Evolutionary conservation across 2,888 invertebrate species (phyloP).

Genomic region (Hydropsyche betteni): DNA sequence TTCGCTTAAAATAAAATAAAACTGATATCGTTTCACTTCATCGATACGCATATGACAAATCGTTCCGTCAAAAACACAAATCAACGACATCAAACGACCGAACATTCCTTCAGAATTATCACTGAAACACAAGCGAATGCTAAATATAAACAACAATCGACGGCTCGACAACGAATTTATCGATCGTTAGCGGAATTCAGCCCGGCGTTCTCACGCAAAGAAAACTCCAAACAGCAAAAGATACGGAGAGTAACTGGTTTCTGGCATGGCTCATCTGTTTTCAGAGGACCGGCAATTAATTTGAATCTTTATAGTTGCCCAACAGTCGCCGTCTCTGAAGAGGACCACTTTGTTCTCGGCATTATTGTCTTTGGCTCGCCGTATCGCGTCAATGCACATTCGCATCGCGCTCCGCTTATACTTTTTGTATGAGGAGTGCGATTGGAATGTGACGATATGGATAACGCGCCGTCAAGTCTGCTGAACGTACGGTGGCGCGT

Average conservation of each 20-base stretch:
- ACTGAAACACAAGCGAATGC: too few relatives aligned
- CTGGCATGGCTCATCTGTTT: constrained; percentile 43
- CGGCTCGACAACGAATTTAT: too few relatives aligned
- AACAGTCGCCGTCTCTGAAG: constrained; percentile 16
- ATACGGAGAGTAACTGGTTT: constrained; percentile 37
- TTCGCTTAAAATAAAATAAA: too few relatives aligned
- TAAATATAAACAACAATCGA: too few relatives aligned
- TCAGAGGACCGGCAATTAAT: constrained; percentile 47
- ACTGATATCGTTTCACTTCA: too few relatives aligned
- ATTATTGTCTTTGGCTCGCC: constrained; percentile 43
- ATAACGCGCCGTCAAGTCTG: constrained; percentile 15
- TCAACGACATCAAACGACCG: too few relatives aligned
- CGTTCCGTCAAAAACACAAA: too few relatives aligned
- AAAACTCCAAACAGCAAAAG: too few relatives aligned
- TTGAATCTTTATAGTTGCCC: constrained; percentile 44
- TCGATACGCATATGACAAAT: too few relatives aligned
- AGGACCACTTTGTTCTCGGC: constrained; percentile 45
- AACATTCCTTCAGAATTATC: too few relatives aligned
- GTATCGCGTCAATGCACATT: constrained; percentile 41
- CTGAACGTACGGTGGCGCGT: constrained; percentile 9
- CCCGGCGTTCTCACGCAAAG: too few relatives aligned
- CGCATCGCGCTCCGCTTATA: not conserved
- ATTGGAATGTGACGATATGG: constrained; percentile 21
- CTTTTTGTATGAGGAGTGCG: not conserved
- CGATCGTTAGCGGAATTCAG: too few relatives aligned